Base-by-base conservation (phyloP, 2,797 vertebrate genomes). In the Tympanoctomys barrerae region DNA sequence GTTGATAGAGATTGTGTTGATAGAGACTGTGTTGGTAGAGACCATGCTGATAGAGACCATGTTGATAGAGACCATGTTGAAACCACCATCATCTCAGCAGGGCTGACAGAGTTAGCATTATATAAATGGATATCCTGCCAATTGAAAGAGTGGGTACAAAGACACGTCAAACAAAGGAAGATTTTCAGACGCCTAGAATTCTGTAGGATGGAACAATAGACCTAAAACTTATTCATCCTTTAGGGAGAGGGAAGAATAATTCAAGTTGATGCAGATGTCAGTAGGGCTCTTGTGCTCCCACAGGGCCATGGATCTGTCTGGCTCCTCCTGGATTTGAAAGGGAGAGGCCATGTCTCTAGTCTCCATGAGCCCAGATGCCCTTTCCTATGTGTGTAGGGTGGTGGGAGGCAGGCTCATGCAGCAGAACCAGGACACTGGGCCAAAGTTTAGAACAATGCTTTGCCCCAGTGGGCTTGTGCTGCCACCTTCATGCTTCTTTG, bases 371-470 rank as follows among this genome's bases (percentile, higher is more conserved):
- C 62, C 13, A 10, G 19, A 26, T 33, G 4, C 39, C 24, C 31
- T 46, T 7, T 16, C 16, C 16, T 18, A 2, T 22, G 33, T 10
- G 31, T 18, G 22, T 42, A 42, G 42, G 42, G 42, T 42, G 42
- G 42, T 42, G 5, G 10, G 49, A 42, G 26, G 1, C 5, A 18
- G 16, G 14, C 2, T 3, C 13, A 3, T 24, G n/a, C 36, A 24
- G 18, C 31, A 22, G n/a, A 59, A 54, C 39, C 33, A 2, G 5
- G 77, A 33, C 39, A 21, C 16, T 28, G 1, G 42, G 36, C 22
- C 36, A 36, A 8, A 0, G 1, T 18, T 24, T 7, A 12, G 3
- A 39, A 7, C 52, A 54, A 54, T 54, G 52, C 14, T 54, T 54
- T 54, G 52, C 52, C 52, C n/a, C 49, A 28, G 12, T 28, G 6